phyloP scores from a whole-genome alignment of 2,113 vertebrate genomes.

The Ciconia boyciana region DNA sequence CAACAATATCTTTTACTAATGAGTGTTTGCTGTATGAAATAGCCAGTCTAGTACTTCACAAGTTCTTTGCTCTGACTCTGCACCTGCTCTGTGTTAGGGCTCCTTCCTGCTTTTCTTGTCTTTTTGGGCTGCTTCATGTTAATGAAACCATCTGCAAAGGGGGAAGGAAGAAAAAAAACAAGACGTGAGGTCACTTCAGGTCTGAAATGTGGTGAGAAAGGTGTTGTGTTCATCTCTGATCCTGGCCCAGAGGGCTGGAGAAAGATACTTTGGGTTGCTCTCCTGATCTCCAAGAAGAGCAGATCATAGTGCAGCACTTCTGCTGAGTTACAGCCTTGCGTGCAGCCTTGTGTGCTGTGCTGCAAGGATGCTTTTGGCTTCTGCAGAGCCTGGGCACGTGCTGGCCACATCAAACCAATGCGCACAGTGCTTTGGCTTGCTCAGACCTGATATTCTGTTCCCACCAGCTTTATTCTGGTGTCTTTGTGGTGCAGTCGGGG shows the following conservation, averaged over 20 bases:
- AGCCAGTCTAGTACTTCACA: neutral
- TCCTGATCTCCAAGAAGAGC: neutral
- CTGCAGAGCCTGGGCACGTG: fast-evolving
- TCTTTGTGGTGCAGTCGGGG: neutral
- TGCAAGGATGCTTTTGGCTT: neutral
- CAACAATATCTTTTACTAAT: neutral
- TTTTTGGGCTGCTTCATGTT: neutral
- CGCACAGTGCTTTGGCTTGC: fast-evolving
- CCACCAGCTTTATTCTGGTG: neutral
- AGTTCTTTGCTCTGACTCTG: neutral
- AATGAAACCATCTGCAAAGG: neutral
- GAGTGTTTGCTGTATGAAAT: neutral
- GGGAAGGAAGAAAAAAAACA: neutral
- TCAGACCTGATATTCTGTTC: neutral
- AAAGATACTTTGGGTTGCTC: neutral
- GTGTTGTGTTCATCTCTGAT: neutral
- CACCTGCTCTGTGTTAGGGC: neutral
- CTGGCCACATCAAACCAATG: fast-evolving
- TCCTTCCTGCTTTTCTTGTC: neutral
- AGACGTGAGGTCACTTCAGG: neutral
- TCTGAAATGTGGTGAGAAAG: neutral
- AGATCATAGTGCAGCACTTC: neutral
- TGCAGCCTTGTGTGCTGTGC: fast-evolving
- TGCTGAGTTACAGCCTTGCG: neutral
- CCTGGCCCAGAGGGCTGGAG: neutral